These are phyloP conservation scores for Pyrrhosoma nymphula DNA, from an alignment of 2,888 invertebrate genomes.

Conservation along the genomic window DNA sequence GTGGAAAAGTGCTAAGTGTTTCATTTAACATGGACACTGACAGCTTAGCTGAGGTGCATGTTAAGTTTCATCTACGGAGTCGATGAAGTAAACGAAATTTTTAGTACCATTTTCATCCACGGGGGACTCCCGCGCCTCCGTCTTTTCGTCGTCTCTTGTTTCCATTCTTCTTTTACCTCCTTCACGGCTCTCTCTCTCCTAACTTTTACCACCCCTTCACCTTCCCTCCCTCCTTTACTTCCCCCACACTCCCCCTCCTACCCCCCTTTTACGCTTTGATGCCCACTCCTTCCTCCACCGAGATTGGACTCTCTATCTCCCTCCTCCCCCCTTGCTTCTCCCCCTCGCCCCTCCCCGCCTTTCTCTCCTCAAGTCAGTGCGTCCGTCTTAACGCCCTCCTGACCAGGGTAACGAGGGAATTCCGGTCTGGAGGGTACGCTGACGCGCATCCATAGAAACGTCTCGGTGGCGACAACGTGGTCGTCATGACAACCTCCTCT, in stretches of 20 bases:
- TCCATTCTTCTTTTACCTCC: neutral
- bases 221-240: neutral
- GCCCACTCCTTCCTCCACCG: slow-evolving; percentile 17
- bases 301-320: neutral
- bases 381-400: slow-evolving; percentile 51
- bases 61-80: neutral
- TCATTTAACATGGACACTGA: too few species aligned
- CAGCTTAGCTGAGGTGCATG: neutral
- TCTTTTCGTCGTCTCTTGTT: neutral
- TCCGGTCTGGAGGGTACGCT: slow-evolving; percentile 41
- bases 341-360: neutral
- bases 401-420: slow-evolving; percentile 56
- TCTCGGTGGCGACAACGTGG: slow-evolving; percentile 49
- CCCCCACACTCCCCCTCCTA: neutral
- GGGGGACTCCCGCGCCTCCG: neutral
- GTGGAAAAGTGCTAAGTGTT: too few species aligned
- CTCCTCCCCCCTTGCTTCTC: neutral
- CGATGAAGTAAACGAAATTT: neutral
- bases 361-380: slow-evolving; percentile 47
- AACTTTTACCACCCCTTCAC: neutral
- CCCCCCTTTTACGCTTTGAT: slow-evolving; percentile 42
- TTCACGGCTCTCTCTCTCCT: neutral
- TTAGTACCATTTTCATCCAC: neutral
- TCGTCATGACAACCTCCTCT: slow-evolving; percentile 53
- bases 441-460: slow-evolving; percentile 51